Conservation (phyloP, 2,888 invertebrate genomes). For the Drosophila formosana region DNA sequence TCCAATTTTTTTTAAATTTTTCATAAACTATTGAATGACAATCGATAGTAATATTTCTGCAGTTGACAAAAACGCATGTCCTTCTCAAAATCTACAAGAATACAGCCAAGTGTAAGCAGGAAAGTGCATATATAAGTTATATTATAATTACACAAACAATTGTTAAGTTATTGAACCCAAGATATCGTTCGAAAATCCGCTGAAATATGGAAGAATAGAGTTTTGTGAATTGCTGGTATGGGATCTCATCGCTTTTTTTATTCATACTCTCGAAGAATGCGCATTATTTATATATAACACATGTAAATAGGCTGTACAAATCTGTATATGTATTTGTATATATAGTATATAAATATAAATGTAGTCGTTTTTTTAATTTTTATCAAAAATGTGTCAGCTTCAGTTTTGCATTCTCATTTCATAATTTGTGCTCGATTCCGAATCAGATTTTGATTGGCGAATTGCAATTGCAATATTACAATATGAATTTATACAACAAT, state of each 20-base stretch:
- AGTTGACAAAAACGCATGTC: no score
- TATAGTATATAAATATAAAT: conserved; percentile 11
- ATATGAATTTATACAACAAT: conserved; percentile 23
- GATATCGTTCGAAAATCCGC: no score
- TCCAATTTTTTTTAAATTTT: no score
- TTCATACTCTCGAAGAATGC: conserved; percentile 2
- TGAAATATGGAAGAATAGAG: not conserved
- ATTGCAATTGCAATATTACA: conserved; percentile 4
- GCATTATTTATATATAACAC: not conserved
- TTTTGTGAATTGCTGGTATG: not conserved
- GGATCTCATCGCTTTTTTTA: conserved; percentile 4
- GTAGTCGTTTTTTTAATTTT: conserved; percentile 4
- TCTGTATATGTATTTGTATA: conserved; percentile 4
- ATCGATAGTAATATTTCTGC: no score
- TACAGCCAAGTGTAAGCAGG: no score
- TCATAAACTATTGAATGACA: no score
- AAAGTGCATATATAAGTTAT: no score
- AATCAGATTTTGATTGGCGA: not conserved
- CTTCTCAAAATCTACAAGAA: no score
- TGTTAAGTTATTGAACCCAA: no score
- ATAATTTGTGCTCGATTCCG: conserved; percentile 32
- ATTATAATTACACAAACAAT: no score
- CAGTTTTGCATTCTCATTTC: conserved; percentile 10
- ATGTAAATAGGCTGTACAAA: not conserved
- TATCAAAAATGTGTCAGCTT: conserved; percentile 23